A percentile compares a stretch with the other conserved stretches of the same genome.
These are phyloP conservation scores for Cistogaster globosa DNA, from an alignment of 2,888 invertebrate species.

Conservation along the genomic window DNA sequence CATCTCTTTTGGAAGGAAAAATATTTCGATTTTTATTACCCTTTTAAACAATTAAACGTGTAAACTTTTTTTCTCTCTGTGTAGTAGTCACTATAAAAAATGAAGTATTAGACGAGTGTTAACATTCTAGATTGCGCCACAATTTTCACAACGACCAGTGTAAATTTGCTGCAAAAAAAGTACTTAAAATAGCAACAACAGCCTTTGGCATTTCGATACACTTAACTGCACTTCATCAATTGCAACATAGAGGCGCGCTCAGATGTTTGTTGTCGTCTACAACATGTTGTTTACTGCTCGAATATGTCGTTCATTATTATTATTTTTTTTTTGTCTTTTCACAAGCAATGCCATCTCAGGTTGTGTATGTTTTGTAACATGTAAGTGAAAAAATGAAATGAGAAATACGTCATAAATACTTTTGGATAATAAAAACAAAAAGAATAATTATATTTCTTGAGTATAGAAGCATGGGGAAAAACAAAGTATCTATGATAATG, in stretches of 20 bases:
- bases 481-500: slow-evolving; percentile 56
- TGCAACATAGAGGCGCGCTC: slow-evolving; percentile 58
- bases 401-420: slow-evolving; percentile 70
- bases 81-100: slow-evolving; percentile 35
- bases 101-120: slow-evolving; percentile 69
- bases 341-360: slow-evolving; percentile 3
- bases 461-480: neutral
- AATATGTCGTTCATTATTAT: slow-evolving; percentile 52
- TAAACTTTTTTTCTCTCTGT: slow-evolving; percentile 23
- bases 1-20: too few species aligned
- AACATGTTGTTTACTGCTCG: slow-evolving; percentile 65
- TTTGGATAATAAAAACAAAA: slow-evolving; percentile 54
- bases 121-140: slow-evolving; percentile 71
- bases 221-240: slow-evolving; percentile 72
- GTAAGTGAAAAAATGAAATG: slow-evolving; percentile 37
- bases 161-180: slow-evolving; percentile 60
- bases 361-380: slow-evolving; percentile 24
- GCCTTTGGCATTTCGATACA: slow-evolving; percentile 72
- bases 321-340: neutral
- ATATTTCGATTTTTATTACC: too few species aligned
- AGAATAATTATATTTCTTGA: neutral
- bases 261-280: slow-evolving; percentile 54
- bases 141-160: slow-evolving; percentile 71
- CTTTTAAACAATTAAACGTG: neutral
- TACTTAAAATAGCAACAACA: slow-evolving; percentile 42